A percentile compares a stretch with the other conserved stretches of the same genome.
These are phyloP conservation scores for Caerostris extrusa DNA, from an alignment of 1,140 invertebrate genomes.

Conservation along the genomic window DNA sequence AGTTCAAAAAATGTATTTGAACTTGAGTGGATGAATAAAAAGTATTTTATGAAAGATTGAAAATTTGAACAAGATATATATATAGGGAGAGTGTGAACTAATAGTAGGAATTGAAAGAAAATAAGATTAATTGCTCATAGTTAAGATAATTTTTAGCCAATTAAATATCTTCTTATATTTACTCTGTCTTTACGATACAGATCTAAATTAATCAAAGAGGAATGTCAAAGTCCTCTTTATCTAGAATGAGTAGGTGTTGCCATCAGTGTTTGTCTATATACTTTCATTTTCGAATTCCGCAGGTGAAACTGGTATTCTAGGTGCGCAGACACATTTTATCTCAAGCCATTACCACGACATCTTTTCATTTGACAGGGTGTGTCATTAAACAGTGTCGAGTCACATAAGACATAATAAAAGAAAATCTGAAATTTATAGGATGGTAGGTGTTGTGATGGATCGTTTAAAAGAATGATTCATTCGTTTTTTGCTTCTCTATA, in stretches of 20 bases:
- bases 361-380: neutral
- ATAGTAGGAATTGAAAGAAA: too few species aligned
- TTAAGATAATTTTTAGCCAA: too few species aligned
- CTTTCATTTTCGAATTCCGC: neutral
- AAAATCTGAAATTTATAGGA: neutral
- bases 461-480: neutral
- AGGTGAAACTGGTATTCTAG: neutral
- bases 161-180: too few species aligned
- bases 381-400: neutral
- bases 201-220: neutral
- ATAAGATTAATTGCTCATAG: too few species aligned
- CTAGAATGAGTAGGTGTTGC: neutral
- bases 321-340: neutral
- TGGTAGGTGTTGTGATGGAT: neutral
- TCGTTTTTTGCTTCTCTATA: neutral
- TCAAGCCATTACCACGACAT: neutral
- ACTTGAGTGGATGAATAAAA: too few species aligned
- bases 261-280: neutral
- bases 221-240: neutral
- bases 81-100: too few species aligned
- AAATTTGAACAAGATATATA: too few species aligned
- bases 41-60: too few species aligned
- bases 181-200: too few species aligned
- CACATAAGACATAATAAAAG: neutral
- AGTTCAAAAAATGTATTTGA: too few species aligned